A percentile compares a stretch with the other conserved stretches of the same genome.
These are phyloP conservation scores for Norana najaformis DNA, from an alignment of 2,888 invertebrate species.

Conservation along the genomic window DNA sequence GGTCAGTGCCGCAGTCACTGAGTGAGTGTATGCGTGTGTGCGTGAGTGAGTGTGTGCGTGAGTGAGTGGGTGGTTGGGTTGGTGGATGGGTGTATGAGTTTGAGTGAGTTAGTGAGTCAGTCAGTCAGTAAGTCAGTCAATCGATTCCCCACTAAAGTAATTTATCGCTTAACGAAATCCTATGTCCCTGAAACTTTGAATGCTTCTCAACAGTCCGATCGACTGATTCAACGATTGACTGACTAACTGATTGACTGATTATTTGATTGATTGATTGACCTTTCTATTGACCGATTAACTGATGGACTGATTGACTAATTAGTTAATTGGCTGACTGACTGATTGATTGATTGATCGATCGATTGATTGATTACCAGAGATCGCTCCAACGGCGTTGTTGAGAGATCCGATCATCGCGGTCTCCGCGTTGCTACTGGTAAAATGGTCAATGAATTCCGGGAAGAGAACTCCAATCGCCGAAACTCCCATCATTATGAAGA, in stretches of 20 bases:
- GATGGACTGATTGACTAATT: background rate
- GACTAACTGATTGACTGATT: background rate
- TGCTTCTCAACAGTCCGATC: too few species aligned
- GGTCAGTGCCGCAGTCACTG: too few species aligned
- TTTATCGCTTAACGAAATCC: too few species aligned
- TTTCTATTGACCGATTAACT: too few species aligned
- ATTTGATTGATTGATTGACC: background rate
- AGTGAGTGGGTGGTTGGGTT: too few species aligned
- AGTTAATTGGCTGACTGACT: background rate
- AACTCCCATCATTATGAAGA: background rate
- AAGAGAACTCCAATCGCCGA: background rate
- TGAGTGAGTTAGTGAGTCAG: too few species aligned
- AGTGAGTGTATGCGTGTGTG: too few species aligned
- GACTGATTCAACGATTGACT: background rate
- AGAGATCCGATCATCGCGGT: background rate
- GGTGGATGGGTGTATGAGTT: too few species aligned
- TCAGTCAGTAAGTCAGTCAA: too few species aligned
- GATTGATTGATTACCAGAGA: background rate
- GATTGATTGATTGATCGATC: background rate
- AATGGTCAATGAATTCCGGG: background rate
- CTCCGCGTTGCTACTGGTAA: background rate
- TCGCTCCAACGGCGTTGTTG: background rate
- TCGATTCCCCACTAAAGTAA: too few species aligned
- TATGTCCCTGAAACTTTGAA: too few species aligned
- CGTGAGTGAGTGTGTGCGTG: too few species aligned